A percentile compares a stretch with the other conserved stretches of the same genome.
Conservation (phyloP, 2,113 vertebrate species). For the Plecturocebus donacophilus region DNA sequence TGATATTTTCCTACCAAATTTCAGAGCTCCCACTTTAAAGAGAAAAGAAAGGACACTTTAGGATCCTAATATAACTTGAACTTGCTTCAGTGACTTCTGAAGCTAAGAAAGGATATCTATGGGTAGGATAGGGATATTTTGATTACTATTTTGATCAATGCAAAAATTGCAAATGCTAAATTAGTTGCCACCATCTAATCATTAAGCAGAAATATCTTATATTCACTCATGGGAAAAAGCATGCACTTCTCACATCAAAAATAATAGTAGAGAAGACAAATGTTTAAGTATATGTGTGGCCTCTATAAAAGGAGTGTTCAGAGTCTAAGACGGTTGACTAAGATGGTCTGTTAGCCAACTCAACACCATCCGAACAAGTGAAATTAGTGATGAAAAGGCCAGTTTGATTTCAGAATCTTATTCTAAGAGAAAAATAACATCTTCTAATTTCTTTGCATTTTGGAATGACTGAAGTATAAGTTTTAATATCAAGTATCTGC, state of each 20-base stretch:
- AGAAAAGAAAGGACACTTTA: background rate
- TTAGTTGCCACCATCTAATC: background rate
- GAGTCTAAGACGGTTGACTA: background rate
- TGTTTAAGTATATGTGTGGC: background rate
- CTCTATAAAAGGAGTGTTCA: background rate
- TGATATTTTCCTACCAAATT: background rate
- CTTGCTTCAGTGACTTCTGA: background rate
- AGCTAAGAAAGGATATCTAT: background rate
- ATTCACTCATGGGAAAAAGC: background rate
- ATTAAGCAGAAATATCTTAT: background rate
- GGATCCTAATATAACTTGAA: background rate
- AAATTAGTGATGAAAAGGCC: background rate
- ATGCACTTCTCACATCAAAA: background rate
- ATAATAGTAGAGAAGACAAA: background rate
- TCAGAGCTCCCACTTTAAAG: background rate
- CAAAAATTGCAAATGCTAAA: background rate
- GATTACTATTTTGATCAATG: background rate
- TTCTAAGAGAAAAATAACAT: background rate
- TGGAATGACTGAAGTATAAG: background rate
- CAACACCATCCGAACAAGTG: background rate
- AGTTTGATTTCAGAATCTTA: background rate
- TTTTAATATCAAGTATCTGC: background rate
- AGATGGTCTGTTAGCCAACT: background rate
- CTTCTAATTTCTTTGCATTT: conserved; percentile 11
- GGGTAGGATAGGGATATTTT: background rate